A percentile compares a stretch with the other conserved stretches of the same genome.
Conservation (phyloP, 2,888 invertebrate genomes). For the Tenthredo notha region DNA sequence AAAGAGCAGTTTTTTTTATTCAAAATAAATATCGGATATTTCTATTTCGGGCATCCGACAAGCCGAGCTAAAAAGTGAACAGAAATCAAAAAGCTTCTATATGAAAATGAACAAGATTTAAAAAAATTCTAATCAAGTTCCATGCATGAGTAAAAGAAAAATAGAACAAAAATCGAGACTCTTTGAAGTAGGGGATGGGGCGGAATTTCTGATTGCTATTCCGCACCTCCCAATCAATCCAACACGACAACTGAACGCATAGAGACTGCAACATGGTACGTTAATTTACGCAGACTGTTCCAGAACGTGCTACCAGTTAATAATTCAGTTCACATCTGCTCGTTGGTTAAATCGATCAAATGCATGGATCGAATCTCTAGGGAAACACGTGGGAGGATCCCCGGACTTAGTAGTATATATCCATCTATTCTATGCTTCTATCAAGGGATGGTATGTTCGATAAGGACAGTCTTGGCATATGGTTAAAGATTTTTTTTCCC, state of each 20-base stretch:
- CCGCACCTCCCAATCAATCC: slow-evolving; percentile 11
- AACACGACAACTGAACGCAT: background rate
- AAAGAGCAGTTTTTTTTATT: background rate
- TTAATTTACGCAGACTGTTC: slow-evolving; percentile 19
- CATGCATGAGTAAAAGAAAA: background rate
- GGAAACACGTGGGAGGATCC: slow-evolving; percentile 16
- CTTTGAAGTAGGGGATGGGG: background rate
- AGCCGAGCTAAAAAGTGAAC: background rate
- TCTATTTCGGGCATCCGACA: background rate
- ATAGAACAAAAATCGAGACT: background rate
- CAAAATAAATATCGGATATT: background rate
- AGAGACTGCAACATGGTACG: slow-evolving; percentile 1
- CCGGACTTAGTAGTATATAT: slow-evolving; percentile 7
- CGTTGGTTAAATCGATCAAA: slow-evolving; percentile 45
- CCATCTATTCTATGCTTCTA: background rate
- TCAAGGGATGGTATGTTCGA: background rate
- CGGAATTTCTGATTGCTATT: background rate
- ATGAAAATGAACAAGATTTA: background rate
- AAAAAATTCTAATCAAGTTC: background rate
- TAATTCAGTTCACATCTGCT: slow-evolving; percentile 47
- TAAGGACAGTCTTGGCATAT: background rate
- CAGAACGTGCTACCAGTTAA: slow-evolving; percentile 23
- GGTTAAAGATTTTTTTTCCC: background rate
- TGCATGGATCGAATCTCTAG: slow-evolving; percentile 39
- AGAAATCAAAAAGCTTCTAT: background rate